Evolutionary conservation across 2,113 vertebrate genomes (phyloP), one percentile per base, ranked within the genome.

Genomic region (Ptychochromis oligacanthus): DNA sequence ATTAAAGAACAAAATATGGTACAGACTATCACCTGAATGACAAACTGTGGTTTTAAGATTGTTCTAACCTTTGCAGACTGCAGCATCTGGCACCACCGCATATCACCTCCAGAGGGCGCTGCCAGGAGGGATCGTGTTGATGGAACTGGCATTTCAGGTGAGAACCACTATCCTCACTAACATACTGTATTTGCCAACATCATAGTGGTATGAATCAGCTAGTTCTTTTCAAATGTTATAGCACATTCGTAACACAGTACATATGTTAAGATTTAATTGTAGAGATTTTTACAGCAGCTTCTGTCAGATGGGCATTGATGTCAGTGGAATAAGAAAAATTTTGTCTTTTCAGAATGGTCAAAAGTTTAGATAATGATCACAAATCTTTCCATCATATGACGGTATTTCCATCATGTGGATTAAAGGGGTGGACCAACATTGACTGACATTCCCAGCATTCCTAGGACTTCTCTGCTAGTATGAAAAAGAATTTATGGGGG

Each of bases 81-180:
- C 95, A 14, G 93, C 90, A 24, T 93, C 95, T 34, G 88, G 93
- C 9, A 95, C 96, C 13, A 94, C 95, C 3, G 95, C 96, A 0
- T 99, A 98, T 84, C 97, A 99, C 93, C 96, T 99, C 28, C 98
- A 99, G 94, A 97, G 98, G 92, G 98, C 98, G 20, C 95, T 99
- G 81, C 98, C 98, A 0, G 98, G 98, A 18, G 98, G 98, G 13
- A 98, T 99, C 46, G 97, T 99, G 81, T 90, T 99, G 55, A 99
- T 99, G 96, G 98, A 99, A 75, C 93, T 99, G 91, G 96, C 97
- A 60, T 99, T 99, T 92, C 98, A 99, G 97, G 98, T 99, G 75
- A 93, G 89, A 11, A 55, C 40, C 56, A 34, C 36, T 3, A 14
- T 54, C n/a, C 4, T 58, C 13, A 17, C 10, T 14, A 10, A 70